Evolutionary conservation across 2,797 vertebrate species (phyloP).

Genomic region (Onychomys leucogaster): DNA sequence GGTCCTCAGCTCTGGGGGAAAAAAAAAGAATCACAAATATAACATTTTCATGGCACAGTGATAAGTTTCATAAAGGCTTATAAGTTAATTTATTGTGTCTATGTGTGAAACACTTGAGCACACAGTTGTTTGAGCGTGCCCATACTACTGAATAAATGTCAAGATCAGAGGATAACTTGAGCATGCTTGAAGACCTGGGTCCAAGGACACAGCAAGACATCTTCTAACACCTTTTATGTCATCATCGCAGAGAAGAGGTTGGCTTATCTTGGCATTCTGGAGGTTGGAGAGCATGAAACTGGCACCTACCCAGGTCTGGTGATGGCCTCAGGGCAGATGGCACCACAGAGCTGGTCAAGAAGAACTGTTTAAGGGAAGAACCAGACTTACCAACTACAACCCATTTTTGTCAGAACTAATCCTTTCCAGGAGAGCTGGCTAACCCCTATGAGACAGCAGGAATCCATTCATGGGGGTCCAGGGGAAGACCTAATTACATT

Average conservation of each 20-base stretch:
- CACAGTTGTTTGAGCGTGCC: neutral
- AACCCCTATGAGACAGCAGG: neutral
- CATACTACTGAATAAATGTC: neutral
- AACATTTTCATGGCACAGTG: neutral
- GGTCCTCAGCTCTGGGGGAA: too few relatives aligned
- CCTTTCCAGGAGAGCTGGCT: neutral
- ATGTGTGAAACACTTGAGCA: neutral
- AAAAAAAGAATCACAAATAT: too few relatives aligned
- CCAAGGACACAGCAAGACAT: neutral
- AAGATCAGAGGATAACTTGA: neutral
- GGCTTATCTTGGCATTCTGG: neutral
- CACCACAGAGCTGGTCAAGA: neutral
- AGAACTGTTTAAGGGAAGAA: neutral
- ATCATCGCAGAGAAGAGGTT: neutral
- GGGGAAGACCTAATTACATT: neutral
- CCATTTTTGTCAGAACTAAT: neutral
- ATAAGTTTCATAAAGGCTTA: neutral
- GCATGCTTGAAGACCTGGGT: neutral
- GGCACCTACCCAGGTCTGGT: neutral
- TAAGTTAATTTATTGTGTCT: neutral
- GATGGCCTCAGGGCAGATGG: neutral
- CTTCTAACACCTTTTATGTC: neutral
- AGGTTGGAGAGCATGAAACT: neutral
- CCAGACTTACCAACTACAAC: neutral
- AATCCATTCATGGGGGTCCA: neutral